Evolutionary conservation across 2,797 vertebrate species (phyloP).

Genomic region (Hyperoplus lanceolatus): DNA sequence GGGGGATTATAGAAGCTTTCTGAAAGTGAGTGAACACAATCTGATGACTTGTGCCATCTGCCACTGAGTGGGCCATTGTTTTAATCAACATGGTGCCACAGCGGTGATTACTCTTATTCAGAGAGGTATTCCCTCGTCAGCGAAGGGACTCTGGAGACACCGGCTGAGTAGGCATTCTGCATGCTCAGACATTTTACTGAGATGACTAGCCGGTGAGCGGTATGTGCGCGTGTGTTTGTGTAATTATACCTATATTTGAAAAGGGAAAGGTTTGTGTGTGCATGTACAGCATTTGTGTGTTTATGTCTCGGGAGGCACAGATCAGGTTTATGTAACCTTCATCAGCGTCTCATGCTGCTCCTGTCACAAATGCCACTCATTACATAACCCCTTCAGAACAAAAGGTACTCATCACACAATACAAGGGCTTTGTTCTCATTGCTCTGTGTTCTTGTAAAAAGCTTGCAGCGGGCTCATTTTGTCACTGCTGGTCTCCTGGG

Average conservation of each 20-base stretch:
- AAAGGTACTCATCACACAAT: constrained; percentile 68
- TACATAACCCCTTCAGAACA: constrained; percentile 58
- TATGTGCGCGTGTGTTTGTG: constrained; percentile 19
- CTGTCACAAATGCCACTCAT: constrained; percentile 66
- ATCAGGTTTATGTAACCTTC: constrained; percentile 64
- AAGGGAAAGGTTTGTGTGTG: constrained; percentile 27
- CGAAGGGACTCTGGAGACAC: constrained; percentile 45
- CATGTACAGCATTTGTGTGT: constrained; percentile 12
- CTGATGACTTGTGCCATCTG: constrained; percentile 78
- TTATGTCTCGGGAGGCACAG: constrained; percentile 43
- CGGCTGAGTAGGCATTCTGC: constrained; percentile 38
- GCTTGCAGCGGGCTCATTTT: constrained; percentile 50
- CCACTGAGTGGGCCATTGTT: constrained; percentile 68
- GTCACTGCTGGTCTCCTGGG: constrained; percentile 48
- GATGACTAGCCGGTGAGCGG: constrained; percentile 23
- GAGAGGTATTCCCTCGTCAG: constrained; percentile 71
- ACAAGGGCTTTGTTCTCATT: constrained; percentile 35
- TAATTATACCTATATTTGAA: constrained; percentile 11
- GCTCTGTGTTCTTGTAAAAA: constrained; percentile 69
- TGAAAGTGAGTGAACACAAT: constrained; percentile 71
- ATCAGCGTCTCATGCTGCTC: constrained; percentile 60
- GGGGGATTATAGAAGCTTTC: constrained; percentile 64
- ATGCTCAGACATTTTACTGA: constrained; percentile 31
- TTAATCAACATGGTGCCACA: constrained; percentile 73
- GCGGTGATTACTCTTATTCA: constrained; percentile 76